Evolutionary conservation across 2,113 vertebrate genomes (phyloP), one percentile per base, ranked within the genome.

Genomic region (Steatornis caripensis): DNA sequence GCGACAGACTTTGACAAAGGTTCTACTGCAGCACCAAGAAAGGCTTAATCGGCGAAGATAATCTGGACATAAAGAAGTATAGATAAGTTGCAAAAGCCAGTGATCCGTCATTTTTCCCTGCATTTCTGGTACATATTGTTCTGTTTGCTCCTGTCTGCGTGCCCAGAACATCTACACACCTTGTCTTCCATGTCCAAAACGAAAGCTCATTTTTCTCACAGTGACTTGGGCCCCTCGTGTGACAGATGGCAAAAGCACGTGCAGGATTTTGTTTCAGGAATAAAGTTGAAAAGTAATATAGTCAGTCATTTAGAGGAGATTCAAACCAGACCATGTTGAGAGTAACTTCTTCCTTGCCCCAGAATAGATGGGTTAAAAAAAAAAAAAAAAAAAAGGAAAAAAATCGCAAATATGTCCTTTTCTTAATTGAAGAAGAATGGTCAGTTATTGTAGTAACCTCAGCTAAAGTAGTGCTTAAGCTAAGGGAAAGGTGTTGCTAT

Each of bases 171-270:
- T 30, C 1, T 8, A 49, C 12, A 5, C 5, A 18, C 68, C 48
- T 68, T 69, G 98, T 99, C 89, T 99, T 99, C 96, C 98, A 98
- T 22, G 98, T 98, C 89, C 99, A 99, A 98, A 98, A 99, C 6
- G 98, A 99, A 97, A 98, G 95, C 45, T 99, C 98, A 97, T 68
- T 99, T 99, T 97, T 96, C 51, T 34, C 97, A 99, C 36, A 84
- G 91, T 39, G 99, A 99, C 88, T 96, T 99, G 21, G 96, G 97
- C 5, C 8, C 95, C 46, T 93, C 87, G 2, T 98, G 97, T 78
- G 96, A 93, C 30, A 99, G 98, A 71, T 99, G 99, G 99, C 98
- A 88, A 53, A 99, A 99, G 96, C 98, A 88, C 98, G 98, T 99
- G 98, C 41, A 97, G 93, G 20, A 94, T 93, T 72, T 98, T 43